phyloP scores from a whole-genome alignment of 2,888 invertebrate species.

The Euclidia mi region DNA sequence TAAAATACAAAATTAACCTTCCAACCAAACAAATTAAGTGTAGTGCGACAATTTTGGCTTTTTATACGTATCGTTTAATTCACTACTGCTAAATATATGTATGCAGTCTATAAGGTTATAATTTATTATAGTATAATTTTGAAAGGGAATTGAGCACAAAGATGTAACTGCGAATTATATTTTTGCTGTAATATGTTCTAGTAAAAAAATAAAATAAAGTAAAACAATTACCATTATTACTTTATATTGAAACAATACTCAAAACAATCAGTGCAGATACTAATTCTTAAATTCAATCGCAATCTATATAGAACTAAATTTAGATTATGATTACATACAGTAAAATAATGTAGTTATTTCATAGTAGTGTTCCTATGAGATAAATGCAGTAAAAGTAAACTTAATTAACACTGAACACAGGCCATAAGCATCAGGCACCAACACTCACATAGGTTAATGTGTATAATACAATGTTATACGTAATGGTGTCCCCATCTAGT shows the following conservation, averaged over 20 bases:
- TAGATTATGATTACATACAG: background rate
- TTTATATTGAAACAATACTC: background rate
- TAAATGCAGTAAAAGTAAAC: conserved; percentile 39
- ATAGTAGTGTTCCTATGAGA: conserved; percentile 10
- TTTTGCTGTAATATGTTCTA: too few relatives aligned
- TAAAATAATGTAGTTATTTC: background rate
- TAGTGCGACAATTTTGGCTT: conserved; percentile 28
- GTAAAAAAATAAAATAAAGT: background rate
- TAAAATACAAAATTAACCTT: conserved; percentile 62
- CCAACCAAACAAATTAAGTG: conserved; percentile 51
- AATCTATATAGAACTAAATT: conserved; percentile 5
- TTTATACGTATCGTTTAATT: conserved; percentile 15
- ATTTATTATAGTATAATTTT: background rate
- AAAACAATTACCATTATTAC: background rate
- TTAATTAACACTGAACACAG: conserved; percentile 9
- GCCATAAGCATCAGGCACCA: conserved; percentile 20
- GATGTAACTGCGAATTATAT: conserved; percentile 1
- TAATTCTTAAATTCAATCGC: background rate
- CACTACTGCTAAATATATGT: conserved; percentile 12
- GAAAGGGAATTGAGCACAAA: conserved; percentile 7
- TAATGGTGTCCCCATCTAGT: background rate
- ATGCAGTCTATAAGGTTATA: conserved; percentile 7
- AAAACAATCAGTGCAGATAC: conserved; percentile 1
- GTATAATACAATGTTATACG: conserved; percentile 9
- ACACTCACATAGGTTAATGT: conserved; percentile 17